Evolutionary conservation across 2,888 invertebrate genomes (phyloP).

Genomic region (Euzetes globulus): DNA sequence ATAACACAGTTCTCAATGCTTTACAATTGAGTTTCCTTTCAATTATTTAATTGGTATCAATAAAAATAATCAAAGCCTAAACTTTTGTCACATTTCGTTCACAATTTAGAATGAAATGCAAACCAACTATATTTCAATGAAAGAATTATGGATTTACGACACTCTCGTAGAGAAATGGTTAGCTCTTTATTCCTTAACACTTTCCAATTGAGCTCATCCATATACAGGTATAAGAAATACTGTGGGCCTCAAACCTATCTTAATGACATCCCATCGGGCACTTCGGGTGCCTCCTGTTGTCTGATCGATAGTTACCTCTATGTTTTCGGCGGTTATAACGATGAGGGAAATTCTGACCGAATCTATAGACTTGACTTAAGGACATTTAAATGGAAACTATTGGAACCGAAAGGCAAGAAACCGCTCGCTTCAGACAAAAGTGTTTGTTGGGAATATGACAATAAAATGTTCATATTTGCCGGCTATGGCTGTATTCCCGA

Average conservation of each 20-base stretch:
- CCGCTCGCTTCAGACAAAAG: slow-evolving; percentile 42
- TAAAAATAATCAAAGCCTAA: neutral
- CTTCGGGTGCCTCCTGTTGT: slow-evolving; percentile 45
- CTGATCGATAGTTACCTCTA: slow-evolving; percentile 44
- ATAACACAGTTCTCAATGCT: neutral
- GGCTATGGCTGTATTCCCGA: slow-evolving; percentile 33
- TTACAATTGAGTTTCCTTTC: neutral
- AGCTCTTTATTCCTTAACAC: slow-evolving; percentile 10
- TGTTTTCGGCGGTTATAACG: slow-evolving; percentile 45
- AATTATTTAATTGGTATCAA: neutral
- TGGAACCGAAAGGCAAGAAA: slow-evolving; percentile 36
- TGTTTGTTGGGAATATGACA: slow-evolving; percentile 42
- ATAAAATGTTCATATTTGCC: slow-evolving; percentile 38
- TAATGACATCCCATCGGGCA: slow-evolving; percentile 43
- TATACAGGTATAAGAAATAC: slow-evolving; percentile 35
- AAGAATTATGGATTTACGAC: slow-evolving; percentile 45
- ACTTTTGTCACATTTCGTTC: neutral
- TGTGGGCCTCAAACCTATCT: slow-evolving; percentile 37
- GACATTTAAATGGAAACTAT: slow-evolving; percentile 43
- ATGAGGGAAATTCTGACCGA: slow-evolving; percentile 43
- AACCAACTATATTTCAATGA: slow-evolving; percentile 43
- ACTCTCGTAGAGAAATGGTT: slow-evolving; percentile 45
- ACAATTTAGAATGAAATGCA: neutral
- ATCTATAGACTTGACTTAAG: slow-evolving; percentile 45
- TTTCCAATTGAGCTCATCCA: neutral